These are phyloP conservation scores for Ascaphus truei DNA, from an alignment of 2,113 vertebrate genomes.

Conservation along the genomic window DNA sequence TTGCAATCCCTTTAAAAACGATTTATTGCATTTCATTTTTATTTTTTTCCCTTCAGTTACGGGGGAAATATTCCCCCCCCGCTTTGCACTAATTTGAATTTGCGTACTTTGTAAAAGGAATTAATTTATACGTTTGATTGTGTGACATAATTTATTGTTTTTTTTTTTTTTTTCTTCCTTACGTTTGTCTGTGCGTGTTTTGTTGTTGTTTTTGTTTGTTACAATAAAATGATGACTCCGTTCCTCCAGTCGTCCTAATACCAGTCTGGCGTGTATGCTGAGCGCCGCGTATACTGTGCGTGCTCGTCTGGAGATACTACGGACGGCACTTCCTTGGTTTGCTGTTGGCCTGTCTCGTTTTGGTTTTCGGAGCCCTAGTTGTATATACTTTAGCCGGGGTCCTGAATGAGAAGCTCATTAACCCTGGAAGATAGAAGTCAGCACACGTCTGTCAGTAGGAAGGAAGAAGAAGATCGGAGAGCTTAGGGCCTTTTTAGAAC, in stretches of 20 bases:
- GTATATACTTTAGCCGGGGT: constrained; percentile 53
- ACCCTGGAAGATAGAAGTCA: constrained; percentile 35
- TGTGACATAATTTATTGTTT: constrained; percentile 46
- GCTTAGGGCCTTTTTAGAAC: too few species aligned
- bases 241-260: constrained; percentile 48
- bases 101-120: constrained; percentile 57
- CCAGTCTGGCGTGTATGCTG: constrained; percentile 57
- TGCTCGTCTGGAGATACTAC: constrained; percentile 48
- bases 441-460: too few species aligned
- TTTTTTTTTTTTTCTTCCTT: not conserved
- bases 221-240: constrained; percentile 41
- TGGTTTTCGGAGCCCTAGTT: constrained; percentile 50
- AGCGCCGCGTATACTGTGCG: constrained; percentile 40
- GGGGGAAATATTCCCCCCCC: not conserved
- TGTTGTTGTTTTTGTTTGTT: constrained; percentile 36
- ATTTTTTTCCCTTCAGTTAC: not conserved
- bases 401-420: constrained; percentile 54
- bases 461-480: too few species aligned
- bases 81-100: constrained; percentile 62
- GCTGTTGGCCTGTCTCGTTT: constrained; percentile 27
- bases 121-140: constrained; percentile 56
- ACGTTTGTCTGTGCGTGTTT: constrained; percentile 55
- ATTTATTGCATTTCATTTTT: not conserved
- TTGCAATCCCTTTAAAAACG: constrained; percentile 2
- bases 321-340: constrained; percentile 39